Evolutionary conservation across 2,797 vertebrate species (phyloP).

Genomic region (Silurus aristotelis): DNA sequence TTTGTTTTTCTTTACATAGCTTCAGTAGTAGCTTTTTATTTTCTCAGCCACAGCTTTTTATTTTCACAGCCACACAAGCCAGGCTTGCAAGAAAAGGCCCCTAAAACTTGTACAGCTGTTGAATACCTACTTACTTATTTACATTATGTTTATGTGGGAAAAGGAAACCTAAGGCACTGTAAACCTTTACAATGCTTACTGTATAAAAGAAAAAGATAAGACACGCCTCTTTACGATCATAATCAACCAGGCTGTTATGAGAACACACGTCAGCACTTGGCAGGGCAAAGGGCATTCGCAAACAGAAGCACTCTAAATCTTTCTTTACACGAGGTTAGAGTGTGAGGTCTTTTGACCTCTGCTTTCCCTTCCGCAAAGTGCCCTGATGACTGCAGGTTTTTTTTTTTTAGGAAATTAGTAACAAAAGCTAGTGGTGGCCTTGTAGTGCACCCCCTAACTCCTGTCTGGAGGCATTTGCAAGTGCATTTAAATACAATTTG

Average conservation of each 20-base stretch:
- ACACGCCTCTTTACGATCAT: not conserved
- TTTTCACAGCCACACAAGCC: not conserved
- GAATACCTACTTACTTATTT: not conserved
- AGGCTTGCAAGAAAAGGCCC: not conserved
- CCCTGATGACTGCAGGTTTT: not conserved
- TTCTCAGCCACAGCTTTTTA: not conserved
- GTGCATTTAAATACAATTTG: slow-evolving; percentile 65
- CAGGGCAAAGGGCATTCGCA: slow-evolving; percentile 40
- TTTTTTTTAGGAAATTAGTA: not conserved
- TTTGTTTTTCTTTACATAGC: not conserved
- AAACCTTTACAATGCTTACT: slow-evolving; percentile 25
- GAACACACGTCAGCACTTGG: slow-evolving; percentile 22
- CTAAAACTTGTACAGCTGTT: not conserved
- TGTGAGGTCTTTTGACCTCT: slow-evolving; percentile 12
- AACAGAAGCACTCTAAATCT: not conserved
- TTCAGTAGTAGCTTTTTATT: too few relatives aligned
- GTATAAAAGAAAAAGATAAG: slow-evolving; percentile 30
- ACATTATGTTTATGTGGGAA: not conserved
- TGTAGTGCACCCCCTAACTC: not conserved
- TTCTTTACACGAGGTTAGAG: slow-evolving; percentile 4
- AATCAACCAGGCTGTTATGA: slow-evolving; percentile 21
- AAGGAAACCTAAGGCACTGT: slow-evolving; percentile 4
- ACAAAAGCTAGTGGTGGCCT: not conserved
- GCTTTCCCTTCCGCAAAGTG: not conserved
- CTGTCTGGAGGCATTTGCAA: slow-evolving; percentile 60